phyloP scores from a whole-genome alignment of 2,888 invertebrate species.

The Plagodis dolabraria region DNA sequence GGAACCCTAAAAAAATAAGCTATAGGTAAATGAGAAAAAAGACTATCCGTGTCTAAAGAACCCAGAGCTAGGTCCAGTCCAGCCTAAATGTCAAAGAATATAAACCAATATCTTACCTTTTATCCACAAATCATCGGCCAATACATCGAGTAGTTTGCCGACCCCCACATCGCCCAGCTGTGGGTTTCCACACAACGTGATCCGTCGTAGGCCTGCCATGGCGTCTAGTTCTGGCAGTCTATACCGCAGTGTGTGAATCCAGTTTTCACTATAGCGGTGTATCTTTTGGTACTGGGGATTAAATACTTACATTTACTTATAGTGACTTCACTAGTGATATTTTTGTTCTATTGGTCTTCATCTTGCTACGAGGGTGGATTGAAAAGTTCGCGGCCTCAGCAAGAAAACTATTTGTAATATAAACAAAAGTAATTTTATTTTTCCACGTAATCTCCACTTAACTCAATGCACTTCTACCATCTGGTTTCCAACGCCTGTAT shows the following conservation, averaged over 20 bases:
- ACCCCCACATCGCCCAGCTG: slow-evolving; percentile 87
- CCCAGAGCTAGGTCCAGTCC: too few relatives aligned
- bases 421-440: too few relatives aligned
- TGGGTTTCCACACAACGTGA: slow-evolving; percentile 89
- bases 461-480: too few relatives aligned
- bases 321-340: background rate
- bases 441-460: too few relatives aligned
- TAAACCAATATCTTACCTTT: slow-evolving; percentile 75
- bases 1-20: too few relatives aligned
- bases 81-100: background rate
- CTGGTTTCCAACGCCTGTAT: too few relatives aligned
- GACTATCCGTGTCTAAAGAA: too few relatives aligned
- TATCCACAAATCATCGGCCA: slow-evolving; percentile 92
- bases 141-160: slow-evolving; percentile 85
- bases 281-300: slow-evolving; percentile 86
- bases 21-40: too few relatives aligned
- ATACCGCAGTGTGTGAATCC: slow-evolving; percentile 92
- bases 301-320: background rate
- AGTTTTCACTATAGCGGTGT: slow-evolving; percentile 90
- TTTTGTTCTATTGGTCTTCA: too few relatives aligned
- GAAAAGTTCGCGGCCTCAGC: too few relatives aligned
- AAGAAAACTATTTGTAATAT: too few relatives aligned
- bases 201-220: slow-evolving; percentile 89
- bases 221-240: slow-evolving; percentile 88
- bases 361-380: too few relatives aligned